Evolutionary conservation across 2,797 vertebrate genomes (phyloP).

Genomic region (Notolepis coatsorum): DNA sequence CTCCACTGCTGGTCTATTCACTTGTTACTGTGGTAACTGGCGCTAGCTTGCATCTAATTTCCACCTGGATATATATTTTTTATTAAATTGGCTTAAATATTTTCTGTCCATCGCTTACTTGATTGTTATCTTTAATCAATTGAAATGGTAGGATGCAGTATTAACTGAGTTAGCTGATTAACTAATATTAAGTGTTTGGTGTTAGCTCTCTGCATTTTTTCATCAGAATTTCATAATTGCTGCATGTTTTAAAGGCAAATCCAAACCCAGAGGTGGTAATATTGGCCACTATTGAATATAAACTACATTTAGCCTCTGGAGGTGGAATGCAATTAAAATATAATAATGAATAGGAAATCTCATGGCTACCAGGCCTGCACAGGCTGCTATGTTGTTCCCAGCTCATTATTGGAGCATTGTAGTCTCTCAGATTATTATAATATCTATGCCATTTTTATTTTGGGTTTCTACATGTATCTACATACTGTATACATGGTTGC

Average conservation of each 20-base stretch:
- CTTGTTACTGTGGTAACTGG: slow-evolving; percentile 38
- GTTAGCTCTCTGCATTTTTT: slow-evolving; percentile 7
- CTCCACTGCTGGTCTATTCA: slow-evolving; percentile 18
- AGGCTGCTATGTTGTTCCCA: slow-evolving; percentile 38
- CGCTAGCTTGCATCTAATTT: slow-evolving; percentile 8
- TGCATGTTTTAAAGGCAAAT: slow-evolving; percentile 42
- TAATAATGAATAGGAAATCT: slow-evolving; percentile 55
- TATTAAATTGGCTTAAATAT: slow-evolving; percentile 23
- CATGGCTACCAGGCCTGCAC: slow-evolving; percentile 24
- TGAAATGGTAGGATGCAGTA: slow-evolving; percentile 11
- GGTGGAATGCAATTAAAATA: slow-evolving; percentile 65
- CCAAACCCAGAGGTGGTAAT: slow-evolving; percentile 42
- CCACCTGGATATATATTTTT: slow-evolving; percentile 12
- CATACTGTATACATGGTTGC: not conserved
- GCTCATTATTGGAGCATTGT: slow-evolving; percentile 12
- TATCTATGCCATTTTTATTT: no score
- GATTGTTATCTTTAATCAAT: slow-evolving; percentile 18
- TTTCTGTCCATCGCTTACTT: slow-evolving; percentile 28
- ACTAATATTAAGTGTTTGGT: slow-evolving; percentile 1
- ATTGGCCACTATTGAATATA: slow-evolving; percentile 51
- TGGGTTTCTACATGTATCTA: not conserved
- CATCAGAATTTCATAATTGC: slow-evolving; percentile 1
- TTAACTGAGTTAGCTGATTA: slow-evolving; percentile 8
- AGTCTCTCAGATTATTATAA: not conserved
- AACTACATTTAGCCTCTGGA: slow-evolving; percentile 62